Conservation (phyloP, 2,888 invertebrate species). For the Drosophila mimetica region DNA sequence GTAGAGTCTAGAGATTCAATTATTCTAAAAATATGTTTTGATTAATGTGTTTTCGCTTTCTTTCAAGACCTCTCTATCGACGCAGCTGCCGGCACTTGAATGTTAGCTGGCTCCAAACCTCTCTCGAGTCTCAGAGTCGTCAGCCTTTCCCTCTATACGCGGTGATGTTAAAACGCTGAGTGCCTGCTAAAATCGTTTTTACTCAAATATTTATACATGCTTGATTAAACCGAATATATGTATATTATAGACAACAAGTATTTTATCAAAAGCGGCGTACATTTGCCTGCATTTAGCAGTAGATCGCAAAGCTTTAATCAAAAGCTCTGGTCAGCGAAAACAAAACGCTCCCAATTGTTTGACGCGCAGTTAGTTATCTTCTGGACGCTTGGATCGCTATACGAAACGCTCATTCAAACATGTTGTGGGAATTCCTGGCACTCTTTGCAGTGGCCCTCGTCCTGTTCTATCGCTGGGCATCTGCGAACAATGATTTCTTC, state of each 20-base stretch:
- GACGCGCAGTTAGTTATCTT: slow-evolving; percentile 42
- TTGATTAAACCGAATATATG: slow-evolving; percentile 18
- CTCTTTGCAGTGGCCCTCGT: slow-evolving; percentile 49
- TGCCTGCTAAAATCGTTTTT: neutral
- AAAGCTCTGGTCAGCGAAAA: slow-evolving; percentile 36
- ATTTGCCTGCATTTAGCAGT: neutral
- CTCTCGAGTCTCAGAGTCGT: slow-evolving; percentile 57
- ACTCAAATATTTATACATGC: slow-evolving; percentile 9
- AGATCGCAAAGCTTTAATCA: slow-evolving; percentile 20
- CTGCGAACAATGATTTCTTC: slow-evolving; percentile 67
- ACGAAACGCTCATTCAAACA: slow-evolving; percentile 68
- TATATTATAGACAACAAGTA: slow-evolving; percentile 18
- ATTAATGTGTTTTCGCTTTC: slow-evolving; percentile 11
- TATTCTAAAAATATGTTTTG: neutral
- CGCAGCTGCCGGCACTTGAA: slow-evolving; percentile 77
- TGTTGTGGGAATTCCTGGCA: slow-evolving; percentile 67
- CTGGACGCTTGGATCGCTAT: slow-evolving; percentile 65
- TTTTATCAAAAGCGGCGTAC: slow-evolving; percentile 23
- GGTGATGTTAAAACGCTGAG: slow-evolving; percentile 47
- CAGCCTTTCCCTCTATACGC: slow-evolving; percentile 78
- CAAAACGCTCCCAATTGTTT: slow-evolving; percentile 32
- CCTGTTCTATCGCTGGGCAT: slow-evolving; percentile 75
- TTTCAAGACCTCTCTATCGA: slow-evolving; percentile 69
- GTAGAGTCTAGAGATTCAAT: slow-evolving; percentile 33
- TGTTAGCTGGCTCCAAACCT: slow-evolving; percentile 78